Evolutionary conservation across 64 coral and sea anemone species (phyloP), one percentile per base, ranked within the genome.

Genomic region (Platygyra sinensis): DNA sequence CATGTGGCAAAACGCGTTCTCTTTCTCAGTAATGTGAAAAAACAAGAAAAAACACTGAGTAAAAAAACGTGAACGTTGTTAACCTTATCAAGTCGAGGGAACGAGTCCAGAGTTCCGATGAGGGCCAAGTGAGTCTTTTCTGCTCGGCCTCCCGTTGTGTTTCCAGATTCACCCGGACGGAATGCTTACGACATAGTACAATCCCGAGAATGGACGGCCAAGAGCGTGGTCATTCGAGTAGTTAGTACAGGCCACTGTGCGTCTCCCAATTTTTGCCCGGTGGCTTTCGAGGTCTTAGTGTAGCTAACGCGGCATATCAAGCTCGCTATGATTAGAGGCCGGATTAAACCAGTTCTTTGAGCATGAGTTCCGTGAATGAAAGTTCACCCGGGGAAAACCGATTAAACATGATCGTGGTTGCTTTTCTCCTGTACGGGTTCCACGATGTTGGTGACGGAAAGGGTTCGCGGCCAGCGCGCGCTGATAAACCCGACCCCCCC

Each of bases 71-170:
- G 67, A 84, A 84, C 18, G 13, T 36, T 38, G 67, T 12, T 84
- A 91, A n/a, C 89, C 89, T 91, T 75, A 91, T 57, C 30, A 91
- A 65, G 36, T 91, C 89, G 19, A 91, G 72, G 72, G n/a, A 91
- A 91, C 0, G 79, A 80, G 63, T 91, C 89, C 72, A 91, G 39
- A 3, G n/a, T 80, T 84, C 18, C 89, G 79, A 67, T 85, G 82
- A 14, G 77, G 46, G 49, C 72, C 72, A 30, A n/a, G 49, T 20
- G 24, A 49, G 36, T 20, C 22, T 16, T 77, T 62, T 59, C 9
- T 84, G 22, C 2, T 30, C 18, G 5, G 7, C 36, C 19, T 75
- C 55, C 0, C 60, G 30, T 13, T 73, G n/a, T 49, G 15, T 74
- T 33, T 16, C 55, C 78, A 0, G 50, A 65, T 42, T 90, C 25